phyloP scores from a whole-genome alignment of 2,888 invertebrate species.

The Adela reaumurella region DNA sequence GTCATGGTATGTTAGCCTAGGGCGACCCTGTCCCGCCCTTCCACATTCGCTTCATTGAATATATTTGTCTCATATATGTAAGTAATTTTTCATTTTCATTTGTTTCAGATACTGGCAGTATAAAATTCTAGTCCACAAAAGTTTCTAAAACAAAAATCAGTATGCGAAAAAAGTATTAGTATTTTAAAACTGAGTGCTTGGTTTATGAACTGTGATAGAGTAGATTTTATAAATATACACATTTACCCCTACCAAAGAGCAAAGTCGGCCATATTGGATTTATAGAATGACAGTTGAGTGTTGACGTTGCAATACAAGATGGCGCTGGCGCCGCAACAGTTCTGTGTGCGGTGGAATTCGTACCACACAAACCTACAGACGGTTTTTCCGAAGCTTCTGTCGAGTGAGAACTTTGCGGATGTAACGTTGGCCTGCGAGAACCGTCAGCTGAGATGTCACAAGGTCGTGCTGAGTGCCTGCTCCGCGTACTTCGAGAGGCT shows the following conservation, averaged over 20 bases:
- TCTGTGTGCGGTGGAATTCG: constrained; percentile 78
- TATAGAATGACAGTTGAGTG: background rate
- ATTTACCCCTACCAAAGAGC: background rate
- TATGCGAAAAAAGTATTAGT: too few relatives aligned
- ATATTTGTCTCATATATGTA: too few relatives aligned
- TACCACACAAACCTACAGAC: constrained; percentile 76
- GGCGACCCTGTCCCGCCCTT: too few relatives aligned
- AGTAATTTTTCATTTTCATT: too few relatives aligned
- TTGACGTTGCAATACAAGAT: constrained; percentile 20
- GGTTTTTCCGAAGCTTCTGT: constrained; percentile 71
- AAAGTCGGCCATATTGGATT: background rate
- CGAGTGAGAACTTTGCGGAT: constrained; percentile 82
- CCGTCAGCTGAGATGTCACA: constrained; percentile 81
- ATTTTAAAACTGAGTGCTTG: too few relatives aligned
- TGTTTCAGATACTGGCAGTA: too few relatives aligned
- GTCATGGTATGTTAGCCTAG: too few relatives aligned
- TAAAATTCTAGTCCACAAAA: too few relatives aligned
- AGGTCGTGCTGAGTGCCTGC: constrained; percentile 80
- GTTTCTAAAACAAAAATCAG: too few relatives aligned
- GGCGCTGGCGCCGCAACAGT: constrained; percentile 60
- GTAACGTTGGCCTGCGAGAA: constrained; percentile 87
- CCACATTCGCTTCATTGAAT: too few relatives aligned
- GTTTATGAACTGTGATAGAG: background rate
- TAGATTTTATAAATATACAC: background rate
- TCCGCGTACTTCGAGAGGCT: constrained; percentile 80